Evolutionary conservation across 2,113 vertebrate species (phyloP), one percentile per base, ranked within the genome.

Genomic region (Oryzias celebensis): DNA sequence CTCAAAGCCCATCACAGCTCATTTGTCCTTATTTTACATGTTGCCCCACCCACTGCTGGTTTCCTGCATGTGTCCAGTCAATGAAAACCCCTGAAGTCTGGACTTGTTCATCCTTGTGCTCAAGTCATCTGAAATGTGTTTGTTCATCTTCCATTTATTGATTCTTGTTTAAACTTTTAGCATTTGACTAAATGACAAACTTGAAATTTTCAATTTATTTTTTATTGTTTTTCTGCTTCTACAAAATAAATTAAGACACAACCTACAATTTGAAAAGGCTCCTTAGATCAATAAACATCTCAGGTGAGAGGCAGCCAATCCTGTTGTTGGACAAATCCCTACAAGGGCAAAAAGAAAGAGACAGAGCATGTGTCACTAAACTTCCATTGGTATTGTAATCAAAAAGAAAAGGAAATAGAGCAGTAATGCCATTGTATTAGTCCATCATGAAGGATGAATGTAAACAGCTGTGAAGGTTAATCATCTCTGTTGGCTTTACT

Each of bases 281-380:
- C 78, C 81, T 88, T 77, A 97, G 93, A 86, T 93, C 92, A 20
- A 88, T 61, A 85, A 97, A 97, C 89, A 96, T 94, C 82, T 95
- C 93, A 70, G 94, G 85, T 65, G 91, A 90, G 57, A 96, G 87
- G 69, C 95, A 97, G 77, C 95, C 95, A 84, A 97, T 96, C 88
- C 95, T 91, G 77, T 97, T 97, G 88, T 94, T 94, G 57, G 95
- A 96, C 65, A 97, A 91, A 87, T 97, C 94, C 72, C 95, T 97
- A 61, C 17, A 88, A 90, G n/a, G 73, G 87, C 56, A 86, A 22
- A 80, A 71, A 31, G 8, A 26, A 10, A 52, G 59, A 68, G 7
- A 20, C 22, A 41, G 52, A 46, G 44, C 7, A 52, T 0, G 1
- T 7, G 31, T 69, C 13, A 26, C 44, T 26, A 71, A 2, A 52